Evolutionary conservation across 2,888 invertebrate species (phyloP).

Genomic region (Petrophora chlorosata): DNA sequence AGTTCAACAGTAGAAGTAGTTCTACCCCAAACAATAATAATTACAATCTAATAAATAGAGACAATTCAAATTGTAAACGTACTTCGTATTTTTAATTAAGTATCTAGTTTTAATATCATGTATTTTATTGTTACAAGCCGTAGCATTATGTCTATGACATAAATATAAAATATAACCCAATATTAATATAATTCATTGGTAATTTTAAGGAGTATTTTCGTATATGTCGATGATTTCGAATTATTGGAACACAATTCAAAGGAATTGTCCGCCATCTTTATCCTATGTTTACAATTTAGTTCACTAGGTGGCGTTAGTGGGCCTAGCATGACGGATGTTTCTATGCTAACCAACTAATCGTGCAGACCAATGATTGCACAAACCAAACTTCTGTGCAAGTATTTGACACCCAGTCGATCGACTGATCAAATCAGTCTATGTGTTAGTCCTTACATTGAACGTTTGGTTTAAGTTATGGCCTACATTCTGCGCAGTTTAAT

Average conservation of each 20-base stretch:
- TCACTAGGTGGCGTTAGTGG: background rate
- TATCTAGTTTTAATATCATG: conserved; percentile 15
- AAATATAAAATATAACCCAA: conserved; percentile 10
- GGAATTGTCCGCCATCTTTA: conserved; percentile 5
- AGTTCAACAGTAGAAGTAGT: conserved; percentile 11
- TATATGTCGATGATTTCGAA: conserved; percentile 19
- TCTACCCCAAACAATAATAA: conserved; percentile 11
- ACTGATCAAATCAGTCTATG: conserved; percentile 11
- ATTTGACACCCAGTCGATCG: background rate
- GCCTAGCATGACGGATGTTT: background rate
- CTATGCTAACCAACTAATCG: background rate
- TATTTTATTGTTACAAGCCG: conserved; percentile 18
- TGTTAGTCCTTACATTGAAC: background rate
- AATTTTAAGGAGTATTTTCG: conserved; percentile 18
- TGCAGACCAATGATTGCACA: background rate
- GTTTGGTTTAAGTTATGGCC: background rate
- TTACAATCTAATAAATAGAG: conserved; percentile 4
- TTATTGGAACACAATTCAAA: conserved; percentile 10
- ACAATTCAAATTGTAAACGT: conserved; percentile 6
- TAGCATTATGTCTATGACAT: conserved; percentile 23
- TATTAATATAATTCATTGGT: conserved; percentile 4
- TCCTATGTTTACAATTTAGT: conserved; percentile 1
- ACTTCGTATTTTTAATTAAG: conserved; percentile 1
- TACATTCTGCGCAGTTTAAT: background rate
- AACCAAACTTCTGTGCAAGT: conserved; percentile 1